Evolutionary conservation across 2,797 vertebrate genomes (phyloP), one percentile per base, ranked within the genome.

Genomic region (Myotis pilosus): DNA sequence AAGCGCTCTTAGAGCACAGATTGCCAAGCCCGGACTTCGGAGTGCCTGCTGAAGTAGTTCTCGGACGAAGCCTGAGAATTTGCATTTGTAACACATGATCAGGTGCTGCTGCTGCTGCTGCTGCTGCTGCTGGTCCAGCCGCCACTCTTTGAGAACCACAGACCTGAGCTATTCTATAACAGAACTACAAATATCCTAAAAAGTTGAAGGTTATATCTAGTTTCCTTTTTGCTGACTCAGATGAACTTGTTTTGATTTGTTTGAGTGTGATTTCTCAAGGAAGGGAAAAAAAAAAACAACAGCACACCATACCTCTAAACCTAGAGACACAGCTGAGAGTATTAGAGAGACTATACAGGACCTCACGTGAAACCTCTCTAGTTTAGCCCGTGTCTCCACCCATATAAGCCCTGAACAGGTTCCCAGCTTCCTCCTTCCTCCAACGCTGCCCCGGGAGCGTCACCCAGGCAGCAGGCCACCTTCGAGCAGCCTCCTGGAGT

Each of bases 401-500:
- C 25, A n/a, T 4, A 2, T 33, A 25, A 75, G 49, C 53, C 22
- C 22, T 30, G 41, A 41, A 2, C 0, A 8, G 64, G 33, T 64
- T 76, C 6, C 4, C 76, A 74, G 66, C 28, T 16, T 60, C 15
- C n/a, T 19, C 12, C 9, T 23, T 17, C 10, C 38, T 76, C 47
- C 28, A 57, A 1, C 28, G 11, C 25, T 2, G 15, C 53, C 4
- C 8, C 8, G 2, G 13, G 2, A 38, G 47, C 1, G 1, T 82
- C 36, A 4, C 30, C 7, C 13, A 8, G 4, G 17, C 66, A 20
- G 66, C 66, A 11, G 30, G 30, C 62, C 62, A 66, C 62, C 62
- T n/a, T 1, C 3, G 0, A 36, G 13, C 6, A 30, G 1, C 23
- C 33, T 75, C 44, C 20, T 55, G 23, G 30, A 55, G 12, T 19